Evolutionary conservation across 2,113 vertebrate species (phyloP).

Genomic region (Setophaga kirtlandii): DNA sequence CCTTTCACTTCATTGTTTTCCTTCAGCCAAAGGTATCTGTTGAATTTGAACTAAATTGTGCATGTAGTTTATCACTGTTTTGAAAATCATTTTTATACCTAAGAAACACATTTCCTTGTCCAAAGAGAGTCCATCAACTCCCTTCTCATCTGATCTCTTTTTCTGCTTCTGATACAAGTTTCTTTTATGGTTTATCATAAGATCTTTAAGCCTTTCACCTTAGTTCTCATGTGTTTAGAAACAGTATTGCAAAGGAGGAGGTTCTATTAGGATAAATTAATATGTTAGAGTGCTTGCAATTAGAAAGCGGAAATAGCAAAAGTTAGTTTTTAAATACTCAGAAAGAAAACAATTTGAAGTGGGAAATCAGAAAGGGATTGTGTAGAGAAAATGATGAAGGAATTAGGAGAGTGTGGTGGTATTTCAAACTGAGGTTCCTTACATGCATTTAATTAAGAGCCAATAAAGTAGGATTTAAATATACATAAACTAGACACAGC

Average conservation of each 20-base stretch:
- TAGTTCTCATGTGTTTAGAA: not conserved
- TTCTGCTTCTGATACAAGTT: not conserved
- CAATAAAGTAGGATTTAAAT: slow-evolving; percentile 49
- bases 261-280: not conserved
- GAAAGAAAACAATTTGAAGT: not conserved
- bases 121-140: not conserved
- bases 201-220: not conserved
- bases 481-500: slow-evolving; percentile 9
- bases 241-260: not conserved
- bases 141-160: not conserved
- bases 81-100: not conserved
- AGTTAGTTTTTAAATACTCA: not conserved
- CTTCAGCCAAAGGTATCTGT: not conserved
- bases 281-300: not conserved
- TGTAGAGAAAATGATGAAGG: slow-evolving; percentile 9
- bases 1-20: not conserved
- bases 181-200: not conserved
- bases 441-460: slow-evolving; percentile 49
- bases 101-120: not conserved
- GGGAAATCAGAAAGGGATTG: not conserved
- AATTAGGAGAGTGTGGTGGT: not conserved
- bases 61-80: not conserved
- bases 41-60: not conserved
- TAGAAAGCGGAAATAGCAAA: not conserved
- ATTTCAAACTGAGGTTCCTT: not conserved